These are phyloP conservation scores for Oxyruncus cristatus DNA, from an alignment of 2,113 vertebrate species.

Conservation along the genomic window DNA sequence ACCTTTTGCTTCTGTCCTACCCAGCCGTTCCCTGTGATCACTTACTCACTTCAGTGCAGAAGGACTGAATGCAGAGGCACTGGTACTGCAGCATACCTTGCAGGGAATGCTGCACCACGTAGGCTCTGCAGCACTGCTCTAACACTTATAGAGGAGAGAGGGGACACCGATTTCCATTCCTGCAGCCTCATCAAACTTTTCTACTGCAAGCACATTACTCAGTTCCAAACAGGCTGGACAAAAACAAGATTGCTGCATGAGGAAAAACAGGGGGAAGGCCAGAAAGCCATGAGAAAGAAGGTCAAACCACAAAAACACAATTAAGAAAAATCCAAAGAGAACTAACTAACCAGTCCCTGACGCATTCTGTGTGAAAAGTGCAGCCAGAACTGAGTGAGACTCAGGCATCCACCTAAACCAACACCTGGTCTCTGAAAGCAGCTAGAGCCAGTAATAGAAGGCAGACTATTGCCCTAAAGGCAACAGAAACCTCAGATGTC, in stretches of 20 bases:
- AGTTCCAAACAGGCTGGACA: not conserved
- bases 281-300: not conserved
- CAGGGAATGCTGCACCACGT: not conserved
- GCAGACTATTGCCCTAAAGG: not conserved
- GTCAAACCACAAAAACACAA: not conserved
- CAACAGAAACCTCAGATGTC: not conserved
- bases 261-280: not conserved
- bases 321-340: not conserved
- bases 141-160: not conserved
- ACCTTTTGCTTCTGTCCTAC: not conserved
- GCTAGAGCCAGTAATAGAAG: not conserved
- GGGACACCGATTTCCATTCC: not conserved
- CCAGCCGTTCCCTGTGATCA: not conserved
- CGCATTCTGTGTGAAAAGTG: not conserved
- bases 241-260: not conserved
- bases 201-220: not conserved
- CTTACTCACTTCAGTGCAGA: not conserved
- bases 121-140: not conserved
- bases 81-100: constrained; percentile 40
- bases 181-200: constrained; percentile 11
- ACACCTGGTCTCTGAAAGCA: not conserved
- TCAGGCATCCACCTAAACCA: not conserved
- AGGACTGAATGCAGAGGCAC: constrained; percentile 2
- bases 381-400: not conserved
- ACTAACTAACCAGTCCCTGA: not conserved